Evolutionary conservation across 2,888 invertebrate genomes (phyloP), one percentile per base, ranked within the genome.

Genomic region (Andrena dorsata): DNA sequence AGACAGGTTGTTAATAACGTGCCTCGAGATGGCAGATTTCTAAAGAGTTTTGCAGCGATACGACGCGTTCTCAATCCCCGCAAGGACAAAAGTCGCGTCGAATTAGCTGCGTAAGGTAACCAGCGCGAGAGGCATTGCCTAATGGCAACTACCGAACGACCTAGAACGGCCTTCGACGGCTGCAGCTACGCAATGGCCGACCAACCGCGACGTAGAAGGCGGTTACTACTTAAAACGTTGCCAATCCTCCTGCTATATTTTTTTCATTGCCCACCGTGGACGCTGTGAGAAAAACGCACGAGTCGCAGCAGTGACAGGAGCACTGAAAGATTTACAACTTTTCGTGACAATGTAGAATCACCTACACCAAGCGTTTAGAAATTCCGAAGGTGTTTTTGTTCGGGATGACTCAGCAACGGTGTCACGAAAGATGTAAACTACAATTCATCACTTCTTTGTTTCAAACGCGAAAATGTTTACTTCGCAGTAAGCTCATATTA

Each of bases 101-200:
- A 75, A 77, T 73, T 72, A 76, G 75, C 81, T 77, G 84, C 78
- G 86, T 84, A 86, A 89, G 85, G 86, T 79, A 88, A 89, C 71
- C 82, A 72, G 82, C 74, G 80, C 82, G 82, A 80, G 83, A 83
- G 80, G 73, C 58, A 77, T 88, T 86, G 83, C 86, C 82, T 82
- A 88, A 86, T 84, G 80, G 84, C 84, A 35, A 77, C 82, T 77
- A 80, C 82, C 80, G 74, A 81, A 85, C 90, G 91, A 88, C 91
- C 91, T 91, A 91, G 91, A 91, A 91, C 91, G 90, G 88, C 91
- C 91, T 91, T 91, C 90, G 86, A 56, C 83, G 71, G 64, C 76
- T 82, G 79, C 80, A 78, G 78, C 84, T 85, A 82, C 82, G 85
- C 83, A 86, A 86, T 78, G 90, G 86, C 89, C 88, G 90, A 89